phyloP scores from a whole-genome alignment of 1,140 invertebrate genomes.

The Uloborus diversus region DNA sequence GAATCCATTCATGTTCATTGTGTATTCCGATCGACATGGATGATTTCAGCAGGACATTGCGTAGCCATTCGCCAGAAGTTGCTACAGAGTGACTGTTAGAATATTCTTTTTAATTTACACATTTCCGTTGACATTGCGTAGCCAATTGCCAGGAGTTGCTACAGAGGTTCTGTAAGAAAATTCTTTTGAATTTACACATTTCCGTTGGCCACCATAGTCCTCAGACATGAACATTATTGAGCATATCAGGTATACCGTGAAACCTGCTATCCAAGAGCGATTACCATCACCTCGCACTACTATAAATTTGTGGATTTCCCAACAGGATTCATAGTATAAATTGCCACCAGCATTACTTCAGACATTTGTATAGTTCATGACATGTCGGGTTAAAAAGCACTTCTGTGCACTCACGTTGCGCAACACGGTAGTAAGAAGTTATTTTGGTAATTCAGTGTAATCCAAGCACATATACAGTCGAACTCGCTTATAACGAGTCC shows the following conservation, averaged over 20 bases:
- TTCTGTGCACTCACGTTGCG: neutral
- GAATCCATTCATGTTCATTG: neutral
- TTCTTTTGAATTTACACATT: neutral
- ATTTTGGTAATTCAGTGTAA: neutral
- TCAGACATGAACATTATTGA: neutral
- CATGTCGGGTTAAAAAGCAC: neutral
- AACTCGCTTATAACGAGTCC: too few species aligned
- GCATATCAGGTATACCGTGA: neutral
- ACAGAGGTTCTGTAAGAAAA: neutral
- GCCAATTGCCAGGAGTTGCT: neutral
- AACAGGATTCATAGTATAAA: neutral
- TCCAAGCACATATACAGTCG: too few species aligned
- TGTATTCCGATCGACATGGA: neutral
- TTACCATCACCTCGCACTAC: neutral
- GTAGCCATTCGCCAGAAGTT: neutral
- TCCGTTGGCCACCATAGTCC: neutral
- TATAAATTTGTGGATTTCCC: neutral
- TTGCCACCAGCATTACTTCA: neutral
- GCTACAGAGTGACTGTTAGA: neutral
- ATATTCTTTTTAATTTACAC: neutral
- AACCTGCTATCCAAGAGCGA: neutral
- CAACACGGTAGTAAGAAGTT: neutral
- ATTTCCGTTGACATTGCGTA: neutral
- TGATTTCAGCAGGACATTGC: neutral
- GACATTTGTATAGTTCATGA: neutral